These are phyloP conservation scores for Xiphorhynchus elegans DNA, from an alignment of 2,113 vertebrate species.

Conservation along the genomic window DNA sequence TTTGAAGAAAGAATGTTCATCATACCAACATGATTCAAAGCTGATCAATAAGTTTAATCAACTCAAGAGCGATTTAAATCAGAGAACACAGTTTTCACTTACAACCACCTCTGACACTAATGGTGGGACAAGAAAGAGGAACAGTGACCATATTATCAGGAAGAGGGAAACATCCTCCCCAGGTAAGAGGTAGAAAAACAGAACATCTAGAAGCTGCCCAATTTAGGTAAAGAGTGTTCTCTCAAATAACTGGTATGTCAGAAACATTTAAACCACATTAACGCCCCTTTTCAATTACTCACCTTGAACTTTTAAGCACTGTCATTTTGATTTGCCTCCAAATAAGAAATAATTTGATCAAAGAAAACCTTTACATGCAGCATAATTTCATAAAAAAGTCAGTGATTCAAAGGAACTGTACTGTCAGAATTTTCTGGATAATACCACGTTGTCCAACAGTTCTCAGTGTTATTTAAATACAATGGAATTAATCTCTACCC, in stretches of 20 bases:
- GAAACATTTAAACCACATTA: neutral
- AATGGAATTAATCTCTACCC: neutral
- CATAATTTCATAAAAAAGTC: neutral
- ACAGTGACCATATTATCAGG: neutral
- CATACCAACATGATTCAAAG: neutral
- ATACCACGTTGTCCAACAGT: neutral
- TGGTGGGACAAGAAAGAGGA: neutral
- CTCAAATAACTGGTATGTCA: neutral
- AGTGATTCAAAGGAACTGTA: neutral
- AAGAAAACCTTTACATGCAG: neutral
- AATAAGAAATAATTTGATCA: neutral
- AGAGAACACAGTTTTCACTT: neutral
- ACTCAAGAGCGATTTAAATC: neutral
- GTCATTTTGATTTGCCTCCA: neutral
- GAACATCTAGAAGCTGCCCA: neutral
- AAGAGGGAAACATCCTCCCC: neutral
- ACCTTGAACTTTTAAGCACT: neutral
- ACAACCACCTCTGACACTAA: neutral
- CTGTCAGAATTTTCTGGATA: constrained; percentile 6
- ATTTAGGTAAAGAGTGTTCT: neutral
- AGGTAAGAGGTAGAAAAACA: neutral
- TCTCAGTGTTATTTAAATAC: neutral
- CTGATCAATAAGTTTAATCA: neutral
- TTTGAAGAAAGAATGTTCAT: neutral
- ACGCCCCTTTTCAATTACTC: neutral